A percentile compares a stretch with the other conserved stretches of the same genome.
Evolutionary conservation across 2,888 invertebrate species (phyloP).

Genomic region (Sericinus montela): DNA sequence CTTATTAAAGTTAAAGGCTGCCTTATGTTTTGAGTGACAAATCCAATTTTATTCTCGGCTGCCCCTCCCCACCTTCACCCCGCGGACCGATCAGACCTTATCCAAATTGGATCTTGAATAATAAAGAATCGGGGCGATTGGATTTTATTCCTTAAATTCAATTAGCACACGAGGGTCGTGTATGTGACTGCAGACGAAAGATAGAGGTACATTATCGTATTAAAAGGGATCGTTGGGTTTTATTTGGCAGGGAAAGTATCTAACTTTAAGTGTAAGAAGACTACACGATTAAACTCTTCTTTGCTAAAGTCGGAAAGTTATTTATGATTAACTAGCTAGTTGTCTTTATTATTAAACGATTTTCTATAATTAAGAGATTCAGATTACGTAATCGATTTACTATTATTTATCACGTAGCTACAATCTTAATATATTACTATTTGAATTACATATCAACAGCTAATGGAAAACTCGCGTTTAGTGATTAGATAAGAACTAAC

Average conservation of each 20-base stretch:
- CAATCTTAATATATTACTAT: slow-evolving; percentile 4
- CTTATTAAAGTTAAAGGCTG: slow-evolving; percentile 55
- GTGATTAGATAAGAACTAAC: slow-evolving; percentile 14
- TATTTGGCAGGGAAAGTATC: slow-evolving; percentile 42
- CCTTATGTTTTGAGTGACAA: slow-evolving; percentile 80
- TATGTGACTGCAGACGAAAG: slow-evolving; percentile 76
- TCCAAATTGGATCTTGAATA: slow-evolving; percentile 81
- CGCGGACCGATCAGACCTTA: slow-evolving; percentile 77
- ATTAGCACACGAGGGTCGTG: slow-evolving; percentile 78
- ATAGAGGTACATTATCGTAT: slow-evolving; percentile 75
- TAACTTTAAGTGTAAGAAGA: slow-evolving; percentile 24
- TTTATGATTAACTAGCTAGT: background rate
- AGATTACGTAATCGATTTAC: no score
- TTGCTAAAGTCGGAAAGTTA: background rate
- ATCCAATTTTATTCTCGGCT: slow-evolving; percentile 78
- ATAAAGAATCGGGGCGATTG: slow-evolving; percentile 80
- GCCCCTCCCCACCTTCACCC: slow-evolving; percentile 57
- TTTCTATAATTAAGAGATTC: no score
- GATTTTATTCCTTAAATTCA: slow-evolving; percentile 81
- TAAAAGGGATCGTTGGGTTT: slow-evolving; percentile 66
- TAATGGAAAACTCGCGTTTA: slow-evolving; percentile 15
- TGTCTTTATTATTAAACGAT: no score
- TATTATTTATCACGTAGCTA: background rate
- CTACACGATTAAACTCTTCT: background rate
- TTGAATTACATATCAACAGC: slow-evolving; percentile 4